Evolutionary conservation across 2,113 vertebrate genomes (phyloP), one percentile per base, ranked within the genome.

Genomic region (Ceyx margarethae): DNA sequence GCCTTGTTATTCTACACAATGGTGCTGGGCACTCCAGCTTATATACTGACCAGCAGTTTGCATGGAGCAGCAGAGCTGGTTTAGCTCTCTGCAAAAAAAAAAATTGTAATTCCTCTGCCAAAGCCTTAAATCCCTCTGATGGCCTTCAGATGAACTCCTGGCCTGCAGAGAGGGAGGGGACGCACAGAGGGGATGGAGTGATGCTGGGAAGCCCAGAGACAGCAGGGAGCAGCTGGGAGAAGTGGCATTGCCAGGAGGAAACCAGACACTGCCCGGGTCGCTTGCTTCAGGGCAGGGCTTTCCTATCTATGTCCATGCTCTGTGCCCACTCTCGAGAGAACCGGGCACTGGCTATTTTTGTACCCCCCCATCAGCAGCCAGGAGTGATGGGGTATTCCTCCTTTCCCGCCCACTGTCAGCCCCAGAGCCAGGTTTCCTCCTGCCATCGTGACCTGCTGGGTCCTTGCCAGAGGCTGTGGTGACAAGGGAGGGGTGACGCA

Each of bases 251-350:
- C 14, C 1, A 14, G 40, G 72, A 35, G 12, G 23, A 48, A 58
- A 18, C 7, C 4, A 6, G 58, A 5, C 1, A 1, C 21, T 72
- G 75, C 35, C 71, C 2, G 0, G 20, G 12, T 33, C 4, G 0
- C 25, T 77, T 1, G 1, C 51, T 62, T 10, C 61, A 26, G 48
- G 42, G 40, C 2, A 26, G 40, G 65, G 29, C 43, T 80, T 83
- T 58, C 58, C 80, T 14, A 1, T 5, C 73, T 15, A 1, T 23
- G 33, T 15, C 79, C 64, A 6, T 31, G n/a, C 75, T 14, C 23
- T 18, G 58, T 33, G 51, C 72, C 33, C 0, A 1, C 64, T 50
- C 71, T 80, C 45, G 5, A 75, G 81, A 61, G 53, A 85, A 6
- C 35, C 1, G 40, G 33, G 15, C 48, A 10, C 46, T 0, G 3